Conservation (phyloP, 1,140 invertebrate genomes). For the Camponotus pennsylvanicus region DNA sequence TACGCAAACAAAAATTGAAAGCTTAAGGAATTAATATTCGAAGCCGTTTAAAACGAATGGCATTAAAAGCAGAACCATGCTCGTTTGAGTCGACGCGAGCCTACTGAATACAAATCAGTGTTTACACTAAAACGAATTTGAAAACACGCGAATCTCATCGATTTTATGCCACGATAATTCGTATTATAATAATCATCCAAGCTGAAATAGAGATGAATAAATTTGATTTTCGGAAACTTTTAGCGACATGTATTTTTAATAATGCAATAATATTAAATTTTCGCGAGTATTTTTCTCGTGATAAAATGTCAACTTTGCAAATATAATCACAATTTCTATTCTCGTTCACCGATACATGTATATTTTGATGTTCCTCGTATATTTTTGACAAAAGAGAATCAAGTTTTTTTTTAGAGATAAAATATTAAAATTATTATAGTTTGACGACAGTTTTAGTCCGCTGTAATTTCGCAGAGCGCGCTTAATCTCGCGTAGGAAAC, state of each 20-base stretch:
- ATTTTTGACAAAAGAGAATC: background rate
- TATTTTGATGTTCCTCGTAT: background rate
- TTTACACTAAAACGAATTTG: slow-evolving; percentile 33
- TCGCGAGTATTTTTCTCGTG: background rate
- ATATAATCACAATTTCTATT: background rate
- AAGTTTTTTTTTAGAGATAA: background rate
- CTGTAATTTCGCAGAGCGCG: background rate
- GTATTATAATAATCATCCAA: background rate
- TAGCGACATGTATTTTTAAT: background rate
- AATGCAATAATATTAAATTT: background rate
- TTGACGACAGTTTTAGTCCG: slow-evolving; percentile 1
- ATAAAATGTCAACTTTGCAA: background rate
- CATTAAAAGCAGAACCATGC: slow-evolving; percentile 19
- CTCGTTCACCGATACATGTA: background rate
- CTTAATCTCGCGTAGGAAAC: slow-evolving; percentile 45
- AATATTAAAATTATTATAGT: background rate
- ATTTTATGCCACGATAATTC: slow-evolving; percentile 1
- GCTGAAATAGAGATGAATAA: background rate
- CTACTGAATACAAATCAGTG: slow-evolving; percentile 51
- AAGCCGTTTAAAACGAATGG: slow-evolving; percentile 24
- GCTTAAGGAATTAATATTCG: slow-evolving; percentile 11
- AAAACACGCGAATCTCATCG: background rate
- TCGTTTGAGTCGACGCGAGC: background rate
- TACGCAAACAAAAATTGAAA: slow-evolving; percentile 26
- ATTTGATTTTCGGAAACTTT: background rate